A percentile compares a stretch with the other conserved stretches of the same genome.
Evolutionary conservation across 2,888 invertebrate genomes (phyloP).

Genomic region (Spisula subtruncata): DNA sequence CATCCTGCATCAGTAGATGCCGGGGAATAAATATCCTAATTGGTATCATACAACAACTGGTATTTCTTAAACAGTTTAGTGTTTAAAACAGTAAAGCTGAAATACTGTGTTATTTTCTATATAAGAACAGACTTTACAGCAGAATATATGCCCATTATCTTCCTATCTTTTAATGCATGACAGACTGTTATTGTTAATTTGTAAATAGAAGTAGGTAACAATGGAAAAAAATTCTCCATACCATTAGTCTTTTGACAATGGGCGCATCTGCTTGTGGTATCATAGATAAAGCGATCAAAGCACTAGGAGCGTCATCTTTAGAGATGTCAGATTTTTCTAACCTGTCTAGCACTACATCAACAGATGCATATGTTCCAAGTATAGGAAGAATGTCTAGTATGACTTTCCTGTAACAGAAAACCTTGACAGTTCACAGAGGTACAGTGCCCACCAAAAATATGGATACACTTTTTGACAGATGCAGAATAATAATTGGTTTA

Average conservation of each 20-base stretch:
- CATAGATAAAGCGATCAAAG: constrained; percentile 73
- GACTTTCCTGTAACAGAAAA: constrained; percentile 75
- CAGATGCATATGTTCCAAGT: constrained; percentile 82
- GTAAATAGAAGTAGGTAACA: not conserved
- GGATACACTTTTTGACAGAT: no score
- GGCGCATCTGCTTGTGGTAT: constrained; percentile 85
- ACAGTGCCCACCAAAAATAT: no score
- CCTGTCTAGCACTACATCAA: constrained; percentile 68
- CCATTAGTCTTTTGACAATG: constrained; percentile 83
- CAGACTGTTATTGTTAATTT: not conserved
- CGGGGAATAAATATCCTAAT: not conserved
- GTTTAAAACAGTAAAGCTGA: no score
- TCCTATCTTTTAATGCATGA: not conserved
- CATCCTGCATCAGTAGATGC: no score
- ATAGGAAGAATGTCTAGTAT: constrained; percentile 82
- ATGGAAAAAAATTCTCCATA: constrained; percentile 60
- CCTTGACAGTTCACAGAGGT: no score
- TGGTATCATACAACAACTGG: no score
- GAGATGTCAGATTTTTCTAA: constrained; percentile 61
- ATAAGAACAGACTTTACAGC: no score
- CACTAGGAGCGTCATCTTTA: constrained; percentile 47
- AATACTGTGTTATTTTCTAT: no score
- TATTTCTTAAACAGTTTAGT: no score
- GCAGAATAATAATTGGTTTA: no score
- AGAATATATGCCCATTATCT: not conserved